Percentiles rank a stretch among this genome's conserved stretches.
phyloP scores from a whole-genome alignment of 2,888 invertebrate species.

The Dioctria rufipes region DNA sequence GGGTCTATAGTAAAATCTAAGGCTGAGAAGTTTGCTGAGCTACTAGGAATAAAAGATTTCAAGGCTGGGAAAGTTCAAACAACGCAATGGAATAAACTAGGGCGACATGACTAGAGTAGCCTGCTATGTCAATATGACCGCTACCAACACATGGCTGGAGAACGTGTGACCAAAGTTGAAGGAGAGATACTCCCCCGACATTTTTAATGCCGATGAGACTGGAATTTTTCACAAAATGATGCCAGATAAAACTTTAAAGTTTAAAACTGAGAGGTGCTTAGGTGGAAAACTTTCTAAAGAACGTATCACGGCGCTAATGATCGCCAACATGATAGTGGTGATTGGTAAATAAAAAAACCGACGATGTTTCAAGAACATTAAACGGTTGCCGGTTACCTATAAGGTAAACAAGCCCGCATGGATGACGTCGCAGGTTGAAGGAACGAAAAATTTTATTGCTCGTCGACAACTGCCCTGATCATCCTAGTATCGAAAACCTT shows the following conservation, averaged over 20 bases:
- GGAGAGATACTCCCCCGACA: not conserved
- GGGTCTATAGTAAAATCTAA: too few species aligned
- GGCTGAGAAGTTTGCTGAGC: too few species aligned
- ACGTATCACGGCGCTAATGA: not conserved
- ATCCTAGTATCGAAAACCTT: slow-evolving; percentile 38
- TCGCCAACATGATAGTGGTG: not conserved
- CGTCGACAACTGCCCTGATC: slow-evolving; percentile 24
- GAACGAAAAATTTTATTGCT: not conserved
- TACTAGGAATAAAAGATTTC: too few species aligned
- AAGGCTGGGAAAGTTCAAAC: too few species aligned
- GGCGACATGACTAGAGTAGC: too few species aligned
- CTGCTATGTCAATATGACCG: too few species aligned
- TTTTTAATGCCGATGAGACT: slow-evolving; percentile 2
- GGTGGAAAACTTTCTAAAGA: slow-evolving; percentile 9
- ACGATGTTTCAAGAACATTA: slow-evolving; percentile 4
- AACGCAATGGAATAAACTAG: too few species aligned
- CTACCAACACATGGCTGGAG: too few species aligned
- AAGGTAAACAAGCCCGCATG: not conserved
- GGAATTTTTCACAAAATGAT: not conserved
- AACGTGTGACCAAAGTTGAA: too few species aligned
- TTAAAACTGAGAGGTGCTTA: not conserved
- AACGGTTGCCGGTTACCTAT: slow-evolving; percentile 3
- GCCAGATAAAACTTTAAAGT: not conserved
- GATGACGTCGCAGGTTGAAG: not conserved
- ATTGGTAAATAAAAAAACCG: slow-evolving; percentile 31